phyloP scores from a whole-genome alignment of 2,797 vertebrate genomes.

The Pseudochaenichthys georgianus region DNA sequence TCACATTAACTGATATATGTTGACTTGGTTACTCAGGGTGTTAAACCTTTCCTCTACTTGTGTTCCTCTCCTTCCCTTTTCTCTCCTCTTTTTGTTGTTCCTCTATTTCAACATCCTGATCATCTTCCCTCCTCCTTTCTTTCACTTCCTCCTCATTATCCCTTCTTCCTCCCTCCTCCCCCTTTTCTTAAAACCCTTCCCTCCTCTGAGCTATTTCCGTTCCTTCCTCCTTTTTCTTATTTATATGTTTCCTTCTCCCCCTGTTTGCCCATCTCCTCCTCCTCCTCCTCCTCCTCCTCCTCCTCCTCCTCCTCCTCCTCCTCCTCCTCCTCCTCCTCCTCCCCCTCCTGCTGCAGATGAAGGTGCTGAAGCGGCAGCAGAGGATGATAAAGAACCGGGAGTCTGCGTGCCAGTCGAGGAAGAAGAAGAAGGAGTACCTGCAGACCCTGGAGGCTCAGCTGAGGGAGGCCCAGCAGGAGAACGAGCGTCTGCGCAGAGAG shows the following conservation, averaged over 20 bases:
- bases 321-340: background rate
- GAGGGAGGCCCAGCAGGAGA: slow-evolving; percentile 89
- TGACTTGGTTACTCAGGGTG: background rate
- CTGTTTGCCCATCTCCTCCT: too few species aligned
- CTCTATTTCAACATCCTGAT: background rate
- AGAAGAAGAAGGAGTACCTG: slow-evolving; percentile 95
- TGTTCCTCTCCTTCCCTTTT: background rate
- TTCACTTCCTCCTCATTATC: background rate
- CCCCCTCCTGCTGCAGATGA: slow-evolving; percentile 79
- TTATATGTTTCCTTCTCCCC: background rate
- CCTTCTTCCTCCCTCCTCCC: background rate
- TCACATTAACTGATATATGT: background rate
- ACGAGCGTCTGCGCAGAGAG: slow-evolving; percentile 88
- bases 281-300: too few species aligned
- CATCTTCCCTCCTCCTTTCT: background rate
- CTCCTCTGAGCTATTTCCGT: too few species aligned
- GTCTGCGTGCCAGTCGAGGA: slow-evolving; percentile 92
- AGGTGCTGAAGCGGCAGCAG: slow-evolving; percentile 94
- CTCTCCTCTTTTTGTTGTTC: background rate
- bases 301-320: background rate
- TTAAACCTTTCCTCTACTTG: accelerated
- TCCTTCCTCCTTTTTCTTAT: too few species aligned
- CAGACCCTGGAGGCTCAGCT: slow-evolving; percentile 91
- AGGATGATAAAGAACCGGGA: slow-evolving; percentile 96
- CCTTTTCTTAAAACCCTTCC: background rate